These are phyloP conservation scores for Busseola fusca DNA, from an alignment of 2,888 invertebrate genomes.

Conservation along the genomic window DNA sequence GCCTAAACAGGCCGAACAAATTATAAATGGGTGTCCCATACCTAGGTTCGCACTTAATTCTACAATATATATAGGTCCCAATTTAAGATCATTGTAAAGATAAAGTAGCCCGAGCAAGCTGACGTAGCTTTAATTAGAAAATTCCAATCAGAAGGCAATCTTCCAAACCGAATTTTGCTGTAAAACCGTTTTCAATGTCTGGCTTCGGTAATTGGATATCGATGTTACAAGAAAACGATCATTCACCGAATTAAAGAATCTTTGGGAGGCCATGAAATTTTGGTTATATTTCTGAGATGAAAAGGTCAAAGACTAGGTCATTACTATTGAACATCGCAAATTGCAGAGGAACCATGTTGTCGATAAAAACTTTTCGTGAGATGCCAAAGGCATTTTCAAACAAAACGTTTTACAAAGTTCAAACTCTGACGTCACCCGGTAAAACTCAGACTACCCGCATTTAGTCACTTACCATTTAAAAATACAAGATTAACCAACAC, in stretches of 20 bases:
- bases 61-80: slow-evolving; percentile 7
- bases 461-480: slow-evolving; percentile 66
- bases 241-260: slow-evolving; percentile 4
- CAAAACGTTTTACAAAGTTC: neutral
- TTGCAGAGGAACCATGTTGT: neutral
- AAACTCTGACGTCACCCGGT: slow-evolving; percentile 22
- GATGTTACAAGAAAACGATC: slow-evolving; percentile 27
- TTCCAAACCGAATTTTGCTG: slow-evolving; percentile 32
- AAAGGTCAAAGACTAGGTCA: neutral
- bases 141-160: slow-evolving; percentile 46
- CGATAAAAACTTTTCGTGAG: neutral
- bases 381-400: slow-evolving; percentile 1
- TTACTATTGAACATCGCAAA: neutral
- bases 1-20: neutral
- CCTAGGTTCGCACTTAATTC: neutral
- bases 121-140: slow-evolving; percentile 45
- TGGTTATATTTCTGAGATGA: neutral
- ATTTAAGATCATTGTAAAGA: slow-evolving; percentile 20
- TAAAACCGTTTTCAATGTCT: slow-evolving; percentile 43
- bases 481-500: slow-evolving; percentile 84
- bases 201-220: slow-evolving; percentile 36
- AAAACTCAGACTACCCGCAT: slow-evolving; percentile 36
- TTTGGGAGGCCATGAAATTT: neutral
- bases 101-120: slow-evolving; percentile 11
- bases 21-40: neutral